phyloP scores from a whole-genome alignment of 2,888 invertebrate species.

The Caprella mutica region DNA sequence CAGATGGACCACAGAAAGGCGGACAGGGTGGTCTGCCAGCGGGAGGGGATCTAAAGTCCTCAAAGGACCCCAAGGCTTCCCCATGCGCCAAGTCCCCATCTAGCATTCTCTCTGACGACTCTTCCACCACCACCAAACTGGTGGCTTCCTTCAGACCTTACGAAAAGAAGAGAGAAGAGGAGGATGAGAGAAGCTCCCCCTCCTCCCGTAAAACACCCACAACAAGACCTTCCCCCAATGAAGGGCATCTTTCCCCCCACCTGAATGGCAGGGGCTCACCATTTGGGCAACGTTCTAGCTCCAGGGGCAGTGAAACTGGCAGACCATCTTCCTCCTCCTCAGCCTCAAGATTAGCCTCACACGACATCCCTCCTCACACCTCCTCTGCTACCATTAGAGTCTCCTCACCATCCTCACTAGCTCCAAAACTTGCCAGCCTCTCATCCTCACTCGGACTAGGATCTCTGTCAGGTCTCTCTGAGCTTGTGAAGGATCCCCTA shows the following conservation, averaged over 20 bases:
- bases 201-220: slow-evolving; percentile 13
- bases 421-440: slow-evolving; percentile 9
- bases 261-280: slow-evolving; percentile 15
- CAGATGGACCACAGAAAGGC: slow-evolving; percentile 47
- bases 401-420: slow-evolving; percentile 25
- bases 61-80: slow-evolving; percentile 26
- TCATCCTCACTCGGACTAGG: slow-evolving; percentile 21
- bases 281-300: slow-evolving; percentile 25
- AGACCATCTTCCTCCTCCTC: slow-evolving; percentile 17
- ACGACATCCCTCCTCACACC: slow-evolving; percentile 28
- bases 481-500: slow-evolving; percentile 33
- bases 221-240: background rate
- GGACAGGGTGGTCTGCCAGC: slow-evolving; percentile 16
- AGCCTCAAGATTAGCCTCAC: background rate
- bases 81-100: slow-evolving; percentile 34
- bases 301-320: slow-evolving; percentile 30
- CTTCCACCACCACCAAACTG: slow-evolving; percentile 11
- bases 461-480: slow-evolving; percentile 22
- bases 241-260: slow-evolving; percentile 3
- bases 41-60: slow-evolving; percentile 12
- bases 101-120: slow-evolving; percentile 19
- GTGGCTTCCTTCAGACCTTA: slow-evolving; percentile 34
- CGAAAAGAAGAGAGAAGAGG: slow-evolving; percentile 30
- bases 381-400: slow-evolving; percentile 19
- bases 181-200: slow-evolving; percentile 15